Conservation (phyloP, 2,888 invertebrate species). For the Ophion costatus region DNA sequence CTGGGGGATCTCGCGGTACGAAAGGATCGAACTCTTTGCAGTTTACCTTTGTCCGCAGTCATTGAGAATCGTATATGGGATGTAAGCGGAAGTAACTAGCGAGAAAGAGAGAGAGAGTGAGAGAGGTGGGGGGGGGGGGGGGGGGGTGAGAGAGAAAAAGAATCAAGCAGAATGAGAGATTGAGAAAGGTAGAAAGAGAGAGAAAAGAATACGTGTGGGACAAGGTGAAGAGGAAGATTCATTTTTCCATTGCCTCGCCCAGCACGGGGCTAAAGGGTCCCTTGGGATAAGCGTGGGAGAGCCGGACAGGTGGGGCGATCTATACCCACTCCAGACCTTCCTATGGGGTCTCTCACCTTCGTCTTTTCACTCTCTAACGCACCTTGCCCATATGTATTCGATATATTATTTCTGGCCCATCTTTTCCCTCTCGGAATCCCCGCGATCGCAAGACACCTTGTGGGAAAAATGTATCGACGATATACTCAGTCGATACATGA, state of each 20-base stretch:
- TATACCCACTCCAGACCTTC: conserved; percentile 64
- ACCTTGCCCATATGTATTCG: conserved; percentile 76
- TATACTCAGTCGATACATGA: conserved; percentile 34
- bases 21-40: conserved; percentile 63
- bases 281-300: conserved; percentile 80
- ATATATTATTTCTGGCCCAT: conserved; percentile 66
- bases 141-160: too few relatives aligned
- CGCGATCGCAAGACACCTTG: conserved; percentile 77
- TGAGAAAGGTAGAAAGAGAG: conserved; percentile 44
- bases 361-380: conserved; percentile 71
- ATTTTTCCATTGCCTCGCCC: conserved; percentile 71
- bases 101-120: conserved; percentile 56
- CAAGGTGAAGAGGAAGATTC: conserved; percentile 65
- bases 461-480: conserved; percentile 74
- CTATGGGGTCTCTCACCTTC: conserved; percentile 66
- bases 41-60: conserved; percentile 61
- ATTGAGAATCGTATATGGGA: conserved; percentile 39
- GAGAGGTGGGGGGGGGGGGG: too few relatives aligned
- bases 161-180: conserved; percentile 45
- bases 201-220: conserved; percentile 33
- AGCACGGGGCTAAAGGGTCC: conserved; percentile 59
- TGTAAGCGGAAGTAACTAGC: conserved; percentile 16
- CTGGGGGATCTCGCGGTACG: conserved; percentile 55
- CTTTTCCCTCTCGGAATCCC: conserved; percentile 53
- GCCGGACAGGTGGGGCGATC: conserved; percentile 79